Base-by-base conservation (phyloP, 2,888 invertebrate species). In the Cataglyphis altisquamis region DNA sequence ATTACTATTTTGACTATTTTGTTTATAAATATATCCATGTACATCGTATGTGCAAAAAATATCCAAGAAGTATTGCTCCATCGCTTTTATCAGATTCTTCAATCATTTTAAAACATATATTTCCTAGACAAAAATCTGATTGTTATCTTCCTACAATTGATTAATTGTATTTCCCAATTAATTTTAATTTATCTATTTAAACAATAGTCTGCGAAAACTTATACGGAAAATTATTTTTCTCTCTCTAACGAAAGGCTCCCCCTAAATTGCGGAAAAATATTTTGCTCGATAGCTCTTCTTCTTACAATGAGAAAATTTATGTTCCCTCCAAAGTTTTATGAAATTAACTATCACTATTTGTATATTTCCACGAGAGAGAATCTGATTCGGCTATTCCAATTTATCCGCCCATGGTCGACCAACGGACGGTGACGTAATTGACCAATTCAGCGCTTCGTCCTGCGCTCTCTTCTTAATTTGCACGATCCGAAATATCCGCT, bases 381-480 rank as follows among this genome's bases (percentile, higher is more conserved):
- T 32, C 15, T 8, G 5, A 29, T 36, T n/a, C n/a, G 32, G 45
- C 21, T 75, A 64, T 75, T 75, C 32, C 45, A 12, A 75, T 75
- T 64, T 75, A 75, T 75, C 21, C 12, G 18, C 4, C 4, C 6
- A 72, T 45, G 21, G 57, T 18, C 25, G 29, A 36, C 32, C n/a
- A 29, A 48, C 48, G 45, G 21, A 63, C 32, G 25, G 21, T 10
- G 29, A 63, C 45, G 32, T 74, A 63, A 48, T 75, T 45, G 10
- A 75, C 32, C 32, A 64, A 75, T 64, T 75, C 74, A 64, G 48
- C 74, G 21, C 15, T 74, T 74, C 32, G 45, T 74, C 32, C 21
- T 10, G 41, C 15, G n/a, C 21, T 63, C 32, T 45, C 9, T 64
- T 63, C 10, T 60, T 29, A 63, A 25, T 25, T 25, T 15, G 18